These are phyloP conservation scores for Petrolisthes manimaculis DNA, from an alignment of 2,888 invertebrate species.

Conservation along the genomic window DNA sequence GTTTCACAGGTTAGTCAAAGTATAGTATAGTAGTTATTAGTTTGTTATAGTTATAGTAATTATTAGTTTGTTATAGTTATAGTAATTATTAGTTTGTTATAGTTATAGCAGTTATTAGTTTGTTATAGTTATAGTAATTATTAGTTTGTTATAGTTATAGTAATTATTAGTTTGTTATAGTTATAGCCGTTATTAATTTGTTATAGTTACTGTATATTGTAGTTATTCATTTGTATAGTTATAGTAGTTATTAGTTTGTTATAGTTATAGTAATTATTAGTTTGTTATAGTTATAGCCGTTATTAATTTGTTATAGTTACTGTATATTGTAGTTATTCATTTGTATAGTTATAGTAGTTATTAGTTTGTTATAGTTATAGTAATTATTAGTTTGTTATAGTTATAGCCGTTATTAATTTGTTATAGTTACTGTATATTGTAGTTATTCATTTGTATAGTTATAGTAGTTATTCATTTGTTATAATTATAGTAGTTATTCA, in stretches of 20 bases:
- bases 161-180: neutral
- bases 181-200: neutral
- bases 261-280: neutral
- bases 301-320: neutral
- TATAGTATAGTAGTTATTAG: neutral
- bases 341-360: neutral
- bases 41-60: neutral
- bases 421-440: neutral
- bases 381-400: neutral
- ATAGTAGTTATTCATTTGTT: neutral
- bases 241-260: neutral
- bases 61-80: neutral
- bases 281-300: neutral
- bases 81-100: neutral
- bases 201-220: neutral
- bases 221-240: neutral
- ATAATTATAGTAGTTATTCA: neutral
- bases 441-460: neutral
- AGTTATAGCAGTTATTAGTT: neutral
- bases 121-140: neutral
- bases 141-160: neutral
- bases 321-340: neutral
- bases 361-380: neutral
- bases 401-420: neutral
- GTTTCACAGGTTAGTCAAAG: slow-evolving; percentile 36